phyloP scores from a whole-genome alignment of 2,888 invertebrate species.

The Catotricha subobsoleta region DNA sequence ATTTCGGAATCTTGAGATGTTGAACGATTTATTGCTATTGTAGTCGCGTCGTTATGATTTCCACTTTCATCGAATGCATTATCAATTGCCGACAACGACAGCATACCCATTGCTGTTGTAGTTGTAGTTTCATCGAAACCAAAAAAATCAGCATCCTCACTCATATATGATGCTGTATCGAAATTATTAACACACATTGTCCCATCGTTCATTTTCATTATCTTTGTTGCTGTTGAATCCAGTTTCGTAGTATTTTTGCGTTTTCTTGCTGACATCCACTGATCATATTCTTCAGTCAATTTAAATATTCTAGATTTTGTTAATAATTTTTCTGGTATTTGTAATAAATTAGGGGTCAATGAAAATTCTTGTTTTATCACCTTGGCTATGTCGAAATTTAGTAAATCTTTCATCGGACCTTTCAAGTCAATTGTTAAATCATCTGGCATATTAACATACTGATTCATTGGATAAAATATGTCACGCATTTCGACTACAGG shows the following conservation, averaged over 20 bases:
- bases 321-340: neutral
- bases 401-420: too few species aligned
- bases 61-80: neutral
- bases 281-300: neutral
- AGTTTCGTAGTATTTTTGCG: neutral
- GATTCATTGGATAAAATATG: too few species aligned
- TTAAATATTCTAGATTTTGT: neutral
- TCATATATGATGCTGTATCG: too few species aligned
- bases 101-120: too few species aligned
- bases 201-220: neutral
- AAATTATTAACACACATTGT: neutral
- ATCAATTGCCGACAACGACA: too few species aligned
- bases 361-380: neutral
- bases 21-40: neutral
- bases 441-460: too few species aligned
- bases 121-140: slow-evolving; percentile 2
- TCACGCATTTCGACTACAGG: neutral
- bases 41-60: neutral
- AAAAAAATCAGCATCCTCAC: neutral
- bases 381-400: neutral
- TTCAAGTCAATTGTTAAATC: too few species aligned
- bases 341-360: neutral
- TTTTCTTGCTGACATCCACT: slow-evolving; percentile 1
- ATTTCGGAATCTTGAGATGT: slow-evolving; percentile 1
- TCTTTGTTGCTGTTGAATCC: too few species aligned